Evolutionary conservation across 2,113 vertebrate species (phyloP).

Genomic region (Merops nubicus): DNA sequence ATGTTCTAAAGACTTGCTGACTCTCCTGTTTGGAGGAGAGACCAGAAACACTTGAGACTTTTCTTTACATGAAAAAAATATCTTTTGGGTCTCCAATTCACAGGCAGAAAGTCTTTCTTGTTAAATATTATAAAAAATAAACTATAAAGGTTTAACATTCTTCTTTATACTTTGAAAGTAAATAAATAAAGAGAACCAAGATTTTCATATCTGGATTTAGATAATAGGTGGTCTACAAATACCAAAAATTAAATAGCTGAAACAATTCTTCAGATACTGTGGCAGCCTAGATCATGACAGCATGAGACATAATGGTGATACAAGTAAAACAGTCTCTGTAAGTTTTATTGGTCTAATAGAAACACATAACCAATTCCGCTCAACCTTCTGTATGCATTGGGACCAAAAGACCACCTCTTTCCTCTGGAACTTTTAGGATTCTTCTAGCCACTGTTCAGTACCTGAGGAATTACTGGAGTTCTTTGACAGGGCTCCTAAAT

Average conservation of each 20-base stretch:
- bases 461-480: not conserved
- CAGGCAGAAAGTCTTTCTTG: not conserved
- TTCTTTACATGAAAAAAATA: not conserved
- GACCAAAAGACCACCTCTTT: not conserved
- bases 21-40: conserved; percentile 17
- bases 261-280: not conserved
- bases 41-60: conserved; percentile 30
- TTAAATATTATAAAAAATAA: not conserved
- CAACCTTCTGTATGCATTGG: not conserved
- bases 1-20: conserved; percentile 40
- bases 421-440: not conserved
- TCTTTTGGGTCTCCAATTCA: not conserved
- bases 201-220: not conserved
- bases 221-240: not conserved
- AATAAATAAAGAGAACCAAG: not conserved
- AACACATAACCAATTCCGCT: not conserved
- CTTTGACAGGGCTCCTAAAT: not conserved
- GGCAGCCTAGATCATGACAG: not conserved
- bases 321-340: not conserved
- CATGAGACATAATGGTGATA: not conserved
- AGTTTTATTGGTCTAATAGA: not conserved
- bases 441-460: not conserved
- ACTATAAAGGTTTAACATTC: not conserved
- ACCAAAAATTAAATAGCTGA: not conserved
- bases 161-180: not conserved